Evolutionary conservation across 2,888 invertebrate species (phyloP).

Genomic region (Oscheius sp.): DNA sequence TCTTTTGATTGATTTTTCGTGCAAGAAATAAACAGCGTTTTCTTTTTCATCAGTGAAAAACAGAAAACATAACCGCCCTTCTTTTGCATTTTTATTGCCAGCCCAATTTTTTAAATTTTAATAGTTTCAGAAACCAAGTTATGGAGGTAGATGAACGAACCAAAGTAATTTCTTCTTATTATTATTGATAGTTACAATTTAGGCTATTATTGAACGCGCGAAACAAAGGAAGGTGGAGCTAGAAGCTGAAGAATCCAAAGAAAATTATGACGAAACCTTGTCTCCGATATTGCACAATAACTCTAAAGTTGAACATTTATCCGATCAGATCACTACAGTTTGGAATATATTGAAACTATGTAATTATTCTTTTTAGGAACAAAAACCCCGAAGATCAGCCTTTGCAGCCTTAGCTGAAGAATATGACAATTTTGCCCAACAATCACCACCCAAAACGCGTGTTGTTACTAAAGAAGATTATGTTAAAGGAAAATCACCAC

Average conservation of each 20-base stretch:
- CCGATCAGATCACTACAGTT: neutral
- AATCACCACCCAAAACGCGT: conserved; percentile 28
- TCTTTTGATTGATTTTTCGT: neutral
- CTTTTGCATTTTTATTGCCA: no score
- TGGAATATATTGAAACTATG: no score
- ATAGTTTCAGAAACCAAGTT: neutral
- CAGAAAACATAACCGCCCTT: no score
- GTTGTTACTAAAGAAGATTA: conserved; percentile 54
- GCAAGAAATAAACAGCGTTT: no score
- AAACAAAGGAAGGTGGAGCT: conserved; percentile 44
- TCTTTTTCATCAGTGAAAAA: no score
- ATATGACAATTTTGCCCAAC: conserved; percentile 24
- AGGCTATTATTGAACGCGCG: conserved; percentile 46
- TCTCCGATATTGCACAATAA: neutral
- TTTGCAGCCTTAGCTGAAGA: conserved; percentile 36
- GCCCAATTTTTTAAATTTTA: conserved; percentile 1
- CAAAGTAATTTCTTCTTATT: conserved; percentile 6
- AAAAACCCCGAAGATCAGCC: conserved; percentile 13
- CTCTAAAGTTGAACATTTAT: neutral
- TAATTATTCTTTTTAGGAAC: neutral
- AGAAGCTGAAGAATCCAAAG: conserved; percentile 42
- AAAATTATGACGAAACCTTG: conserved; percentile 9
- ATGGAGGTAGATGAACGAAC: conserved; percentile 19
- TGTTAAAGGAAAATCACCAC: conserved; percentile 55
- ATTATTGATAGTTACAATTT: neutral